A percentile compares a stretch with the other conserved stretches of the same genome.
phyloP scores from a whole-genome alignment of 2,113 vertebrate genomes.

The Prionailurus viverrinus region DNA sequence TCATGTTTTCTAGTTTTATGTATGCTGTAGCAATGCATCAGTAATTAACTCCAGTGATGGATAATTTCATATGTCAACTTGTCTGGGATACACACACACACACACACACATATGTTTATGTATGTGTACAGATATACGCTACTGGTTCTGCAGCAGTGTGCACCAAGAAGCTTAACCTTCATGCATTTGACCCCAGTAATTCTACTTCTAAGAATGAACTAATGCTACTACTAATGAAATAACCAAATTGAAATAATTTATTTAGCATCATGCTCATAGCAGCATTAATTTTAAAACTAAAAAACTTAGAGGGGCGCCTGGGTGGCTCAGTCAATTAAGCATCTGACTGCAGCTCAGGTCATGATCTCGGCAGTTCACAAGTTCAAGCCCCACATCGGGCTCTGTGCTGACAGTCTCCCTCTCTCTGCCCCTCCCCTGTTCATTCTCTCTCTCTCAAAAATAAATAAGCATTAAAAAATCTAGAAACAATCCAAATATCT shows the following conservation, averaged over 20 bases:
- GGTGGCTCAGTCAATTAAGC: too few relatives aligned
- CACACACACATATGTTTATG: neutral
- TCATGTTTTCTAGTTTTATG: neutral
- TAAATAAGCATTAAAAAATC: neutral
- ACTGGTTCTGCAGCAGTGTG: neutral
- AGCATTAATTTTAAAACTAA: neutral
- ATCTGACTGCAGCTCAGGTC: too few relatives aligned
- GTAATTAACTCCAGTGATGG: neutral
- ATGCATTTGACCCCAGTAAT: neutral
- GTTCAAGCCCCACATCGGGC: too few relatives aligned
- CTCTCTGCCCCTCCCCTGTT: too few relatives aligned
- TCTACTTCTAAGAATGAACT: neutral
- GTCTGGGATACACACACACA: neutral
- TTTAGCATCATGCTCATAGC: neutral
- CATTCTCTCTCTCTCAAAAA: too few relatives aligned
- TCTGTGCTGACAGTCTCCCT: too few relatives aligned
- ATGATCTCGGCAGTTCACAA: too few relatives aligned
- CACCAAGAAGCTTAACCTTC: neutral
- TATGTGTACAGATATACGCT: neutral
- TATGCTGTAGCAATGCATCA: neutral
- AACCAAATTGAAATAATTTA: neutral
- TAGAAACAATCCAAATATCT: neutral
- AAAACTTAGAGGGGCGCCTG: neutral
- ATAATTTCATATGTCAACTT: neutral
- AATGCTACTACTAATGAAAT: neutral